Evolutionary conservation across 53 echinoderm and acorn worm species (phyloP).

Genomic region (Apostichopus leukothele): DNA sequence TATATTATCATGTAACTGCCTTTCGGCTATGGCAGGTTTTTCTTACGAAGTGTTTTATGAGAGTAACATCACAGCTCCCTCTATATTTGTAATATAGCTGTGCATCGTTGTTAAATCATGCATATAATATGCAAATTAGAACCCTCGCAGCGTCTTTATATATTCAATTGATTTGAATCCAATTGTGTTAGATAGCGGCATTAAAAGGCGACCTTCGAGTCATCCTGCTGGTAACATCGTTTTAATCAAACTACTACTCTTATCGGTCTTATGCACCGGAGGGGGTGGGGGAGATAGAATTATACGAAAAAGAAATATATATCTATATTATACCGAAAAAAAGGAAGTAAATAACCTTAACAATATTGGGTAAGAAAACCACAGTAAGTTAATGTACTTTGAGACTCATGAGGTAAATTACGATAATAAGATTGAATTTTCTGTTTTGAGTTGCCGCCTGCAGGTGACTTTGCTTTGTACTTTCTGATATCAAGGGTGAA

Average conservation of each 20-base stretch:
- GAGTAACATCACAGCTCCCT: too few species aligned
- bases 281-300: background rate
- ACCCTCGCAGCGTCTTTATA: background rate
- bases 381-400: conserved; percentile 23
- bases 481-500: background rate
- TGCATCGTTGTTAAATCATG: background rate
- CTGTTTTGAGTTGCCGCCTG: background rate
- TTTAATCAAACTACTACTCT: background rate
- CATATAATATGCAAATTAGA: background rate
- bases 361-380: background rate
- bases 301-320: background rate
- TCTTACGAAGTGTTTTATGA: too few species aligned
- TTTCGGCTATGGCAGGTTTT: too few species aligned
- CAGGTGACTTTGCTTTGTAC: background rate
- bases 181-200: background rate
- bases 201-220: background rate
- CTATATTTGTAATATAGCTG: background rate
- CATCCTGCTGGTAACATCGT: too few species aligned
- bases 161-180: background rate
- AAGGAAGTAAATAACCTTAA: background rate
- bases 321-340: too few species aligned
- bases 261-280: background rate
- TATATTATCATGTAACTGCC: too few species aligned
- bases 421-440: background rate
- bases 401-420: background rate